Conservation (phyloP, 2,888 invertebrate species). For the Agrotis segetum region DNA sequence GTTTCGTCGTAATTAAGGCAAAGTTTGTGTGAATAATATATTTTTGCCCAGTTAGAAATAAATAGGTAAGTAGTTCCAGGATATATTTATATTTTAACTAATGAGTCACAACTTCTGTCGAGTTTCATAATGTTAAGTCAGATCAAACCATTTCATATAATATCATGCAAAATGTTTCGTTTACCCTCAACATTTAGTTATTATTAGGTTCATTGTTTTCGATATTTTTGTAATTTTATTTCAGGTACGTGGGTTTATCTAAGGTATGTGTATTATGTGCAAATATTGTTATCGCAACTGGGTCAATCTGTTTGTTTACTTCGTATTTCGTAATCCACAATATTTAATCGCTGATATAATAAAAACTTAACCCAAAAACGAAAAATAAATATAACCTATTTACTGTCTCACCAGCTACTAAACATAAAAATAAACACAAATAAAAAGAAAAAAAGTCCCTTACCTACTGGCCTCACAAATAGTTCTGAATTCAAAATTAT, state of each 20-base stretch:
- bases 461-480: slow-evolving; percentile 47
- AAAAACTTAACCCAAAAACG: not conserved
- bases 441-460: slow-evolving; percentile 28
- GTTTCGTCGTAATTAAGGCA: slow-evolving; percentile 10
- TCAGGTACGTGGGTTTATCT: not conserved
- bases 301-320: slow-evolving; percentile 36
- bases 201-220: not conserved
- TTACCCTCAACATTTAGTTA: not conserved
- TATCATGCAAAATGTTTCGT: not conserved
- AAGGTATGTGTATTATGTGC: not conserved
- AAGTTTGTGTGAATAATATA: not conserved
- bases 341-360: slow-evolving; percentile 4
- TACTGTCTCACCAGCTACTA: not conserved
- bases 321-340: slow-evolving; percentile 6
- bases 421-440: not conserved
- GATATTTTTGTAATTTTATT: not conserved
- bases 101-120: slow-evolving; percentile 4
- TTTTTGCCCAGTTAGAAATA: not conserved
- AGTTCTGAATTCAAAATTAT: slow-evolving; percentile 51
- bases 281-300: slow-evolving; percentile 37
- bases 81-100: not conserved
- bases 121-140: slow-evolving; percentile 23
- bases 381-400: not conserved
- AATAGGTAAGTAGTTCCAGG: not conserved
- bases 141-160: not conserved